Base-by-base conservation (phyloP, 2,797 vertebrate genomes). In the Lemur catta region DNA sequence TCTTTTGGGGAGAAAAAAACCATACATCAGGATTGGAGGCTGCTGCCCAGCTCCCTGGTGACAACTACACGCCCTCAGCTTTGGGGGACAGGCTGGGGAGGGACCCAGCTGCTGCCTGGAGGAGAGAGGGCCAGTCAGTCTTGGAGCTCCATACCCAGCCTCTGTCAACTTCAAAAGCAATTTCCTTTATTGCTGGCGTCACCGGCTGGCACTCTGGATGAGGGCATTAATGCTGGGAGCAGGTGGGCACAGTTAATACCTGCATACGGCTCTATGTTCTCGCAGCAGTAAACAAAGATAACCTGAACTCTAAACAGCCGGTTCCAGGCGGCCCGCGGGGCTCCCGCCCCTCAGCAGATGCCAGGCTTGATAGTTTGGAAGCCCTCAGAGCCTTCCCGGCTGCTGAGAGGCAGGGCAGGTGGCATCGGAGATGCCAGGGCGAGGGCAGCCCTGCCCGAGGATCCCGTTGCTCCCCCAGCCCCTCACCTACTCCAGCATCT, bases 161-260 rank as follows among this genome's bases (percentile, higher is more conserved):
- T 91, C 71, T 20, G 41, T 79, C 86, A 97, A 35, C 84, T 84
- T 93, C 89, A 81, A 59, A 94, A 93, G 71, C 89, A 87, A 92
- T 85, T 93, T 71, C 41, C 87, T 79, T 55, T 67, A 30, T 72
- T 75, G 84, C 82, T 12, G 22, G 84, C 1, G 0, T 88, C 95
- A 17, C 17, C 38, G 71, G 57, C 86, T 88, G 67, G 71, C 63
- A 14, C 38, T 35, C 79, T 24, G 84, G 81, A 28, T 48, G 88
- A 67, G 52, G 48, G 28, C 57, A 84, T 89, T 59, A 82, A 33
- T 5, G 67, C 14, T 33, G 79, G 93, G 78, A 74, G 90, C 93
- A 84, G 92, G 94, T 84, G 95, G 93, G 93, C 94, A 57, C 67
- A 69, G 89, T 38, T 48, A 81, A 78, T 72, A 65, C 79, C 92